Evolutionary conservation across 1,140 invertebrate genomes (phyloP).

Genomic region (Nilaparvata lugens): DNA sequence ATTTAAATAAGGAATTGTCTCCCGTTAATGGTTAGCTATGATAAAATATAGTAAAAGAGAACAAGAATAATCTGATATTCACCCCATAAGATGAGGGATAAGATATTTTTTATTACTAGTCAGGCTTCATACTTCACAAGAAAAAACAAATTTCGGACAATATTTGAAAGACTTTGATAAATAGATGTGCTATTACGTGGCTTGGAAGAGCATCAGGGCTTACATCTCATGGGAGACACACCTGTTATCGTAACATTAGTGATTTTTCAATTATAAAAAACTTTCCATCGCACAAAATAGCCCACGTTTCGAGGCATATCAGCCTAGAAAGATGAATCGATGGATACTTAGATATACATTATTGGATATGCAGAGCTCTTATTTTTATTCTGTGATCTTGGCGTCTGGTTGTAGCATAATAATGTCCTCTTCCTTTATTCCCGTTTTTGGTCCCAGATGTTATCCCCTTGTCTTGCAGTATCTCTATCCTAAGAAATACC

Average conservation of each 20-base stretch:
- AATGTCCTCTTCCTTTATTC: constrained; percentile 8
- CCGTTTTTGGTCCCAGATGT: not conserved
- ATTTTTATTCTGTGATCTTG: not conserved
- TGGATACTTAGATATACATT: constrained; percentile 24
- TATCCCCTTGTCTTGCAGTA: not conserved
- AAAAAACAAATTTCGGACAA: not conserved
- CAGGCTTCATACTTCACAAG: no score
- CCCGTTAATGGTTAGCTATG: no score
- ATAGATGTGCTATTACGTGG: not conserved
- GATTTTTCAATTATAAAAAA: constrained; percentile 19
- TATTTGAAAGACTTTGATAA: not conserved
- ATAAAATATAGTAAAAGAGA: no score
- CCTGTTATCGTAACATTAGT: constrained; percentile 12
- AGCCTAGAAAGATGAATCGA: constrained; percentile 4
- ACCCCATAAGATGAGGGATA: no score
- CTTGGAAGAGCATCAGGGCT: not conserved
- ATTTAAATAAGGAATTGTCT: no score
- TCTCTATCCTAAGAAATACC: no score
- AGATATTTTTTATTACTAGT: not conserved
- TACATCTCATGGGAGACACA: not conserved
- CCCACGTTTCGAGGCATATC: no score
- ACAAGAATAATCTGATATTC: no score
- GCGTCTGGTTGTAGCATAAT: constrained; percentile 1
- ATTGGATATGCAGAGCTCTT: constrained; percentile 16
- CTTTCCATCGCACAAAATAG: not conserved